Base-by-base conservation (phyloP, 2,888 invertebrate species). In the Disparrhopalites patrizii region DNA sequence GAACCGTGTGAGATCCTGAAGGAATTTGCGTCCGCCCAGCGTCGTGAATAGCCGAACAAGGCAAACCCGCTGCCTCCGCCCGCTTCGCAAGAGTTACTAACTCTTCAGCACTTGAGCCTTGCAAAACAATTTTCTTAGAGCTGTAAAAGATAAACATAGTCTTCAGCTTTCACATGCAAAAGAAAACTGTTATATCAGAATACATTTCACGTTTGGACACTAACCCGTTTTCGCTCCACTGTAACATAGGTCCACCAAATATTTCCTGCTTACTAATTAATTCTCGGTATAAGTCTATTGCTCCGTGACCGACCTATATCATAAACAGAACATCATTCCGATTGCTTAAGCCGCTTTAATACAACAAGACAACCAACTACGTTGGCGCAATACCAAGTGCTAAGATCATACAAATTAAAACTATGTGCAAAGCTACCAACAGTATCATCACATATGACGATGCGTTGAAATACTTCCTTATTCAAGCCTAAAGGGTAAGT, bases 21-120 rank as follows among this genome's bases (percentile, higher is more conserved):
- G 80, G 78, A 68, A 82, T 79, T 76, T 82, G 80, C 7, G 82
- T 82, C 57, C 77, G 78, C 30, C 81, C 81, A 56, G 80, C 80
- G 79, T 75, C 74, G 63, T 69, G 62, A 40, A 74, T 71, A 28
- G 66, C 58, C 27, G 69, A 63, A 50, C 55, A 68, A 7, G 72
- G 73, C 31, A 75, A 60, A 20, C 72, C 72, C 10, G 66, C 61
- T 54, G 65, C 67, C 58, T 69, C 68, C 20, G 75, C 74, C 67
- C 70, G 63, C n/a, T 66, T 77, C 64, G 78, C 78, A 36, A 82
- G 73, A 65, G 80, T 78, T 56, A 77, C 75, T 51, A 82, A 74
- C 72, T 81, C 80, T 28, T 77, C 71, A 28, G 79, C 77, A 73
- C 78, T 78, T 18, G 76, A 77, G 8, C 80, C 81, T 72, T 79